A percentile compares a stretch with the other conserved stretches of the same genome.
These are phyloP conservation scores for Drosophila robusta DNA, from an alignment of 2,888 invertebrate genomes.

Conservation along the genomic window DNA sequence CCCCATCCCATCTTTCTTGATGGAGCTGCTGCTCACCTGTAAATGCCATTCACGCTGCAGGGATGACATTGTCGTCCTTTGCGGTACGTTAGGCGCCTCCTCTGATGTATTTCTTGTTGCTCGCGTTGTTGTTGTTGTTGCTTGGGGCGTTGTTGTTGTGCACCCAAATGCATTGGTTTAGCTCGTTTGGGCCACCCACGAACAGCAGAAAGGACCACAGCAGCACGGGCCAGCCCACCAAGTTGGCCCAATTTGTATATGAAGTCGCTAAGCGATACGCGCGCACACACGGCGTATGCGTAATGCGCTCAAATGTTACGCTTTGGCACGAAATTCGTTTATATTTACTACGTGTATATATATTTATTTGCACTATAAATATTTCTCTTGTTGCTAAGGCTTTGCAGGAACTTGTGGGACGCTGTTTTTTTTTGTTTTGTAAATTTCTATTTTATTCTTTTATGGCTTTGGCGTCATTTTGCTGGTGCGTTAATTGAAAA, in stretches of 20 bases:
- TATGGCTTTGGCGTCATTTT: conserved; percentile 52
- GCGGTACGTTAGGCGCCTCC: conserved; percentile 69
- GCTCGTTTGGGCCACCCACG: conserved; percentile 74
- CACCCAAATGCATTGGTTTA: conserved; percentile 86
- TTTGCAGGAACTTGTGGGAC: conserved; percentile 51
- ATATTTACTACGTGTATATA: not conserved
- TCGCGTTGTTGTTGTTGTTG: conserved; percentile 85
- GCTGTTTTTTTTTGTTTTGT: not conserved
- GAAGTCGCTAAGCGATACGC: not conserved
- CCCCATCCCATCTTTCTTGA: too few relatives aligned
- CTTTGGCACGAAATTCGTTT: conserved; percentile 54
- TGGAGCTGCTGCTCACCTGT: conserved; percentile 66
- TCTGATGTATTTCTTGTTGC: conserved; percentile 83
- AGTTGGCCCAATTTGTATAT: conserved; percentile 61
- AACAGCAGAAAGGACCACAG: conserved; percentile 48
- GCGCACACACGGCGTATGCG: conserved; percentile 33
- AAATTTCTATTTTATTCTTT: not conserved
- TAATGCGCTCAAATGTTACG: conserved; percentile 1
- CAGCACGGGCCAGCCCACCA: conserved; percentile 36
- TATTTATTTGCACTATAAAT: not conserved
- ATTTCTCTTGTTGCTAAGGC: conserved; percentile 43
- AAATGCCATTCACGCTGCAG: conserved; percentile 85
- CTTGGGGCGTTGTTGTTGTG: conserved; percentile 86
- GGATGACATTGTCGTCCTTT: conserved; percentile 83
- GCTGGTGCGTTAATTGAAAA: conserved; percentile 12